Base-by-base conservation (phyloP, 1,140 invertebrate species). In the Pogonus chalceus region DNA sequence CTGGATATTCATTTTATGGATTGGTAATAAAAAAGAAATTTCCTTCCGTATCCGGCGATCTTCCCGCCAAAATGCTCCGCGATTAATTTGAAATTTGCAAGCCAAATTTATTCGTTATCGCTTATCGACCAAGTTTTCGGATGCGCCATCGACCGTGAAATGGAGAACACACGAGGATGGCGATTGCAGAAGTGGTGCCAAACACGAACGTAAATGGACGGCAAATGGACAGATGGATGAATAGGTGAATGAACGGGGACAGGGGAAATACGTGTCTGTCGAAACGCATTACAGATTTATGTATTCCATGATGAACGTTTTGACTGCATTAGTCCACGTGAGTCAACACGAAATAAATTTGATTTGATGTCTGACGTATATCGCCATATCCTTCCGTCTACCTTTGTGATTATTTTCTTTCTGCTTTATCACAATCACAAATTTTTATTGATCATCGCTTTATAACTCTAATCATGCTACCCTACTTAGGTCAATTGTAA, bases 71-170 rank as follows among this genome's bases (percentile, higher is more conserved):
- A 31, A 14, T 14, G 26, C 4, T 31, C 14, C 14, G 26, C 26
- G 14, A 43, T 43, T 43, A 43, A 43, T 43, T 43, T 43, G 9
- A 43, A 43, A 43, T 43, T 43, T 43, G 37, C 37, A 43, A 43
- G 37, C 37, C 18, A 43, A 43, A 43, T 43, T 43, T 43, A 43
- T 43, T 12, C 37, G 9, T 18, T 43, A 43, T 43, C 18, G 37
- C 18, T 43, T 43, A 43, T 43, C 37, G 37, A 16, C 37, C 9
- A 16, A 10, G 37, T 43, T 43, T 16, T 4, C 3, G 7, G 9
- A 43, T 18, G 18, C 37, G 37, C 37, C 18, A 12, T 43, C 37
- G 37, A 12, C 9, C 37, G 18, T 43, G 37, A 43, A 43, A 43
- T 43, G 18, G 37, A 43, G 9, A 7, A 31, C 14, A 31, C 26